phyloP scores from a whole-genome alignment of 1,140 invertebrate genomes.

The Drosophila melanica region DNA sequence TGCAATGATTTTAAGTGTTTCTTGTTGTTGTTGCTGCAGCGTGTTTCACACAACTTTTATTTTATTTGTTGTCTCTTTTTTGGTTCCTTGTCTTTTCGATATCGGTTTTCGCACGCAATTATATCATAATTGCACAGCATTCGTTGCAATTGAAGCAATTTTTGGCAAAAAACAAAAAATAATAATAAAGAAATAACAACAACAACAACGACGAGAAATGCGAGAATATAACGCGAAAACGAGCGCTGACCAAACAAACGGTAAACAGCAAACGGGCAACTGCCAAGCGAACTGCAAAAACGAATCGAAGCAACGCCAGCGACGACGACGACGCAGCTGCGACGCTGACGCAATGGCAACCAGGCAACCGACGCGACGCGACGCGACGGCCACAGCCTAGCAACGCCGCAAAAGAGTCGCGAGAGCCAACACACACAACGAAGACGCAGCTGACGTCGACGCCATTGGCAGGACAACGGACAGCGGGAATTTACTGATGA shows the following conservation, averaged over 20 bases:
- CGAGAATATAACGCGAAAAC: constrained; percentile 57
- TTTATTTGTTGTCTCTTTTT: constrained; percentile 7
- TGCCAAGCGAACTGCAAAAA: constrained; percentile 48
- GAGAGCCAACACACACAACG: constrained; percentile 32
- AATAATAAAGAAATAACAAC: constrained; percentile 9
- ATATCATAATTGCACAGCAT: constrained; percentile 32
- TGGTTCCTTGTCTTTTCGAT: neutral
- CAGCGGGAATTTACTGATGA: constrained; percentile 19
- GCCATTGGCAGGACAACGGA: constrained; percentile 48
- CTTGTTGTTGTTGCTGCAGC: constrained; percentile 6
- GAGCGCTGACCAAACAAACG: constrained; percentile 44
- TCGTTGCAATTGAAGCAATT: constrained; percentile 26
- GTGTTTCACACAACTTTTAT: constrained; percentile 9
- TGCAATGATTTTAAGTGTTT: constrained; percentile 19
- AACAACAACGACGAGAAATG: constrained; percentile 45
- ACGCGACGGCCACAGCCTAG: constrained; percentile 29
- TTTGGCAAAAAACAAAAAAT: constrained; percentile 2
- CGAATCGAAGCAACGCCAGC: constrained; percentile 43
- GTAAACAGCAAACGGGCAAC: constrained; percentile 51
- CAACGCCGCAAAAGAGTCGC: constrained; percentile 42
- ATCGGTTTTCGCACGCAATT: constrained; percentile 32
- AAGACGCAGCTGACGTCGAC: neutral
- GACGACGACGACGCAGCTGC: constrained; percentile 21
- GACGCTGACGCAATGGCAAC: constrained; percentile 55
- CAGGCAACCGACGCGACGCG: constrained; percentile 37